Evolutionary conservation across 2,888 invertebrate species (phyloP).

Genomic region (Meloe dianella): DNA sequence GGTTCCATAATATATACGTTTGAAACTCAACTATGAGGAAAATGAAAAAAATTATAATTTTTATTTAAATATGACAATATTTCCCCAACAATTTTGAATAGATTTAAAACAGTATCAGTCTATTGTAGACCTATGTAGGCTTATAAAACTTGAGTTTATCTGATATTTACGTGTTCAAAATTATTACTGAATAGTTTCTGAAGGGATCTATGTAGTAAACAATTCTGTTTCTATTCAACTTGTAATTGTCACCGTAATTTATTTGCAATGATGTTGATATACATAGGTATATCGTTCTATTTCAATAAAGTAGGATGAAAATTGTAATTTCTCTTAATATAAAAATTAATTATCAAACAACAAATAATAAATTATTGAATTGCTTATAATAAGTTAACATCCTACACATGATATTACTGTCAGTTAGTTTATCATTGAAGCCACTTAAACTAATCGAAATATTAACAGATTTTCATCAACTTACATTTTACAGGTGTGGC

Average conservation of each 20-base stretch:
- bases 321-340: neutral
- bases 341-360: neutral
- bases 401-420: neutral
- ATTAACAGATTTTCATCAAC: neutral
- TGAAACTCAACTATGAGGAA: neutral
- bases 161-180: slow-evolving; percentile 13
- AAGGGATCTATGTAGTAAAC: neutral
- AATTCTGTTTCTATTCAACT: neutral
- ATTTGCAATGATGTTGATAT: neutral
- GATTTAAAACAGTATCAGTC: neutral
- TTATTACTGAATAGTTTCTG: neutral
- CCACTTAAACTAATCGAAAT: slow-evolving; percentile 4
- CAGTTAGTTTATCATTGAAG: slow-evolving; percentile 1
- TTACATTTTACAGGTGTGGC: neutral
- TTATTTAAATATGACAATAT: neutral
- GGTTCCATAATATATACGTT: neutral
- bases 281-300: neutral
- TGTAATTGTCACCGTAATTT: slow-evolving; percentile 6
- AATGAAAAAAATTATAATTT: neutral
- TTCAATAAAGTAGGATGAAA: neutral
- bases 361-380: neutral
- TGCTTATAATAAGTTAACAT: neutral
- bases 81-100: neutral
- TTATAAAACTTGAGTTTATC: neutral
- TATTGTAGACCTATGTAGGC: neutral